Evolutionary conservation across 2,888 invertebrate species (phyloP).

Genomic region (Leucania comma): DNA sequence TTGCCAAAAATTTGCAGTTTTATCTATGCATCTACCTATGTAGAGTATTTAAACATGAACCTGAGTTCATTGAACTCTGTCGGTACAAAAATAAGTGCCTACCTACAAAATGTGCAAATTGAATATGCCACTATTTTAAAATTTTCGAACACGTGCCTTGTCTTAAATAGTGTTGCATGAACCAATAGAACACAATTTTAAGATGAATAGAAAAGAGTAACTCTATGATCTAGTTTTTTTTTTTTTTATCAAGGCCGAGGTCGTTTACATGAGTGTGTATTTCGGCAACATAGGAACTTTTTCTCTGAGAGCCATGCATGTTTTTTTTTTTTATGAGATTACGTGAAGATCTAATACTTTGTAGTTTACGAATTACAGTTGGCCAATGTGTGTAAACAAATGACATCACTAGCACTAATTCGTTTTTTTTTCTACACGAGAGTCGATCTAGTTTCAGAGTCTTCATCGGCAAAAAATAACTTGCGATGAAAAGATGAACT

Average conservation of each 20-base stretch:
- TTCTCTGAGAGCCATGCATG: not conserved
- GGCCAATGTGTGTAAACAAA: not conserved
- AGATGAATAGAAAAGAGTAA: not conserved
- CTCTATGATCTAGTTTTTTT: conserved; percentile 3
- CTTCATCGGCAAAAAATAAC: not conserved
- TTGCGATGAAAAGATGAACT: too few species aligned
- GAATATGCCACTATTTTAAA: conserved; percentile 47
- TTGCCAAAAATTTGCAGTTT: not conserved
- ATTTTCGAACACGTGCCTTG: conserved; percentile 30
- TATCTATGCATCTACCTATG: conserved; percentile 15
- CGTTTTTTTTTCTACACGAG: not conserved
- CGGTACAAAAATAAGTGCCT: conserved; percentile 56
- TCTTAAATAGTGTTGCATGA: conserved; percentile 20
- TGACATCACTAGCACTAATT: conserved; percentile 1
- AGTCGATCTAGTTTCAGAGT: not conserved
- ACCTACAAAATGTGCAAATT: conserved; percentile 57
- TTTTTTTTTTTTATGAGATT: conserved; percentile 4
- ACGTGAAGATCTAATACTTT: conserved; percentile 27
- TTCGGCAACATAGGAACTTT: conserved; percentile 23
- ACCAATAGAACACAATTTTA: not conserved
- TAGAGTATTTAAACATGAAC: conserved; percentile 35
- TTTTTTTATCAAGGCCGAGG: conserved; percentile 28
- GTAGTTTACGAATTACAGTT: conserved; percentile 3
- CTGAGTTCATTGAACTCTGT: conserved; percentile 54
- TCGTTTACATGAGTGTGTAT: conserved; percentile 18